Percentiles rank a stretch among this genome's conserved stretches.
Evolutionary conservation across 2,113 vertebrate species (phyloP).

Genomic region (Poeciliopsis turrubarensis): DNA sequence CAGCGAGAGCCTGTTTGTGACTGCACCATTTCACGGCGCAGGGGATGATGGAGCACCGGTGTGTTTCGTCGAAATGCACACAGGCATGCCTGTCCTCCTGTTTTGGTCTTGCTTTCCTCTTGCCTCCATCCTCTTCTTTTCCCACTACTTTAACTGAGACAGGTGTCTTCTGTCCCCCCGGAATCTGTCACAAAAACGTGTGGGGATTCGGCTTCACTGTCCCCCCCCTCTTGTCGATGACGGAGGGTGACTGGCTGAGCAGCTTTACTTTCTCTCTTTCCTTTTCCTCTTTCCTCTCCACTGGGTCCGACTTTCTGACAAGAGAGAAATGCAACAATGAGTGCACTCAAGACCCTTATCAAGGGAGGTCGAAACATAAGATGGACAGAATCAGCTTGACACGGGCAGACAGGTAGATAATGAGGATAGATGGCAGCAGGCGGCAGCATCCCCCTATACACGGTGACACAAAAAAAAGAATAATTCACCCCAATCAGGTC

Average conservation of each 20-base stretch:
- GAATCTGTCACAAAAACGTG: slow-evolving; percentile 40
- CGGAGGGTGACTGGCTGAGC: slow-evolving; percentile 33
- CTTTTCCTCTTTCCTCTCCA: slow-evolving; percentile 13
- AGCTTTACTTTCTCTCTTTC: slow-evolving; percentile 3
- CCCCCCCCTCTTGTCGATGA: slow-evolving; percentile 26
- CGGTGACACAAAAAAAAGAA: slow-evolving; percentile 14
- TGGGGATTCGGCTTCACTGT: slow-evolving; percentile 16
- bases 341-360: slow-evolving; percentile 48
- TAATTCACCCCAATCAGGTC: slow-evolving; percentile 47
- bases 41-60: slow-evolving; percentile 22
- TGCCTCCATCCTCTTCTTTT: not conserved
- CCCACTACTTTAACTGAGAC: slow-evolving; percentile 8
- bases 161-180: slow-evolving; percentile 18
- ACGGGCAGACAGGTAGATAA: slow-evolving; percentile 53
- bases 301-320: slow-evolving; percentile 50
- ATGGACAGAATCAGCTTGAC: slow-evolving; percentile 48
- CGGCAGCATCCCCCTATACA: slow-evolving; percentile 43
- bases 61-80: slow-evolving; percentile 52
- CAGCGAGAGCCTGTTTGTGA: slow-evolving; percentile 15
- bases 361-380: slow-evolving; percentile 36
- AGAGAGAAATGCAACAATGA: slow-evolving; percentile 54
- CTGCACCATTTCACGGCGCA: slow-evolving; percentile 37
- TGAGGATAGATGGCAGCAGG: slow-evolving; percentile 64
- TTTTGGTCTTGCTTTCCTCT: slow-evolving; percentile 5
- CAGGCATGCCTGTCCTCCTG: slow-evolving; percentile 10